Evolutionary conservation across 2,888 invertebrate genomes (phyloP).

Genomic region (Drosophila peninsularis): DNA sequence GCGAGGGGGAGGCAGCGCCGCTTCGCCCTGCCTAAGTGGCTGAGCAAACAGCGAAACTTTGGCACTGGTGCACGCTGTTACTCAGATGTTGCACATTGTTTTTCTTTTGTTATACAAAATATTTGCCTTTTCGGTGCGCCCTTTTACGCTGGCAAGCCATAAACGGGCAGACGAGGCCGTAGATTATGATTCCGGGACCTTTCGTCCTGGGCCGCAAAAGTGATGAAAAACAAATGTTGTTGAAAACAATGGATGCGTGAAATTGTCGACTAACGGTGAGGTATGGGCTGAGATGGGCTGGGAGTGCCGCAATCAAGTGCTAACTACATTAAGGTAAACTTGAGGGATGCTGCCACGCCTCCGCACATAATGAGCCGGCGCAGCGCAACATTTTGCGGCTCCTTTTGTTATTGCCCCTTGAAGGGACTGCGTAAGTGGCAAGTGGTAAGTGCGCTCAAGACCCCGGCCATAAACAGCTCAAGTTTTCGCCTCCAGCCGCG

Average conservation of each 20-base stretch:
- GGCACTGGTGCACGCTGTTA: slow-evolving; percentile 43
- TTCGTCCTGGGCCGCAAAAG: slow-evolving; percentile 35
- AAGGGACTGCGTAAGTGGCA: slow-evolving; percentile 22
- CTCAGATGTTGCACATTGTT: slow-evolving; percentile 48
- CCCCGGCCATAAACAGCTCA: slow-evolving; percentile 54
- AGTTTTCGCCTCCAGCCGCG: slow-evolving; percentile 32
- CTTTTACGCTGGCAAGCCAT: slow-evolving; percentile 47
- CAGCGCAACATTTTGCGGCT: slow-evolving; percentile 45
- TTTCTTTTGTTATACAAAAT: slow-evolving; percentile 45
- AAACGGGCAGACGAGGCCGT: slow-evolving; percentile 63
- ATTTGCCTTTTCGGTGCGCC: slow-evolving; percentile 48
- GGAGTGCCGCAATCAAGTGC: slow-evolving; percentile 53
- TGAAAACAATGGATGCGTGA: slow-evolving; percentile 71
- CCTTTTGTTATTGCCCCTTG: slow-evolving; percentile 41
- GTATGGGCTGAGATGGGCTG: background rate
- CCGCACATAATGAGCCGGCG: slow-evolving; percentile 37
- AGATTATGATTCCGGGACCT: slow-evolving; percentile 47
- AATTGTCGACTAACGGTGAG: slow-evolving; percentile 50
- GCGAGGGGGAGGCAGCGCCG: background rate
- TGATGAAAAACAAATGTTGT: slow-evolving; percentile 79
- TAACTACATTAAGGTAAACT: slow-evolving; percentile 66
- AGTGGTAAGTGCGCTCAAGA: slow-evolving; percentile 60
- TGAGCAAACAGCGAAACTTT: slow-evolving; percentile 37
- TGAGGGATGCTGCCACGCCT: slow-evolving; percentile 6
- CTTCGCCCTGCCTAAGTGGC: slow-evolving; percentile 34